Base-by-base conservation (phyloP, 2,113 vertebrate genomes). In the Chloropsis hardwickii region DNA sequence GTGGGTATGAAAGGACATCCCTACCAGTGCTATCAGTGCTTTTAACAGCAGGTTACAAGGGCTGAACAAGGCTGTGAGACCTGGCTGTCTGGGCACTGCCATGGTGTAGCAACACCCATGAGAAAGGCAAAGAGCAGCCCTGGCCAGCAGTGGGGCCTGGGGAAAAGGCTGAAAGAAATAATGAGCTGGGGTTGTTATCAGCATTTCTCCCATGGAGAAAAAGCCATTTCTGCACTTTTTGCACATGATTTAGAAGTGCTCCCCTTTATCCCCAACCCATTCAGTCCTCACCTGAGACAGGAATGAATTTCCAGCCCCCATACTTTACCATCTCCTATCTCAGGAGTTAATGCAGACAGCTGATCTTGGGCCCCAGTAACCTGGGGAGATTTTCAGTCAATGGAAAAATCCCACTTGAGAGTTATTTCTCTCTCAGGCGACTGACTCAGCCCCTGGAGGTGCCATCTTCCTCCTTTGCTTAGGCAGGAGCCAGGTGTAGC, bases 391-490 rank as follows among this genome's bases (percentile, higher is more conserved):
- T 78, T 80, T 90, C 64, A 84, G 50, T 24, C 45, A 81, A 44
- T 60, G 31, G 40, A 73, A 84, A 84, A 90, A 57, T 53, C 42
- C 48, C 28, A 31, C 27, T 65, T 47, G 70, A 40, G 65, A n/a
- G 37, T 2, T 4, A 70, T 39, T 87, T 73, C 81, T 86, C 29
- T 77, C 21, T 70, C 18, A 48, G 31, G 50, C 0, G 0, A 37
- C 85, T 91, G 88, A 91, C 57, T 92, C 84, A 93, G 76, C 10
- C 57, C 51, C 60, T 61, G 42, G n/a, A 94, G 70, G 56, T 88
- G 50, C 65, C 60, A 35, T 77, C 44, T 69, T 33, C 79, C 69
- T 94, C 72, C 91, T 88, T 71, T 0, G 0, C 5, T 7, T 3
- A 35, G 15, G 50, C 81, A 78, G 82, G 35, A 95, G 86, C 50